Percentiles rank a stretch among this genome's conserved stretches.
These are phyloP conservation scores for Siphlonurus alternatus DNA, from an alignment of 2,888 invertebrate species.

Conservation along the genomic window DNA sequence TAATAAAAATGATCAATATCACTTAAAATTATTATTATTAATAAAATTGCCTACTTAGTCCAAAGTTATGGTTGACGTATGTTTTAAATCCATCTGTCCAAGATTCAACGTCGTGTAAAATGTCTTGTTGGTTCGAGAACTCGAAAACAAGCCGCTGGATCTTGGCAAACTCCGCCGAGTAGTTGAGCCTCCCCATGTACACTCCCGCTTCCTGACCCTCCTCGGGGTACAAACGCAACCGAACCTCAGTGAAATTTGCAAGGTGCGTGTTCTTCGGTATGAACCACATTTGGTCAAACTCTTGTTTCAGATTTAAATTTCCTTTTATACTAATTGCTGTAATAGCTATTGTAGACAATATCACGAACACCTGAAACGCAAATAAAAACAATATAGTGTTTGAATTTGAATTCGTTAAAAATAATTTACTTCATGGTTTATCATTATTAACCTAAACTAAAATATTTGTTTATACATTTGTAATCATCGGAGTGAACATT, in stretches of 20 bases:
- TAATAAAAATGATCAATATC: no score
- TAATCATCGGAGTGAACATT: slow-evolving; percentile 5
- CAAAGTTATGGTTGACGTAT: slow-evolving; percentile 39
- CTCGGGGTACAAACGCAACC: slow-evolving; percentile 43
- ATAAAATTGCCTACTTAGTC: background rate
- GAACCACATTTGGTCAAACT: slow-evolving; percentile 67
- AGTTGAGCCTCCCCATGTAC: slow-evolving; percentile 48
- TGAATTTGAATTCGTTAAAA: no score
- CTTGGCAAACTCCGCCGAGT: slow-evolving; percentile 39
- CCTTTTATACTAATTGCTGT: slow-evolving; percentile 44
- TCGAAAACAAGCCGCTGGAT: slow-evolving; percentile 36
- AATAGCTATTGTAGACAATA: slow-evolving; percentile 39
- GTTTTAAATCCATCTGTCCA: slow-evolving; percentile 49
- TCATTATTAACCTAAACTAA: no score
- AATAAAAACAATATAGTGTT: no score
- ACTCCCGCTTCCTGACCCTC: slow-evolving; percentile 43
- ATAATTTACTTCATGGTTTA: no score
- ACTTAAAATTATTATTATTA: no score
- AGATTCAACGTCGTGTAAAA: slow-evolving; percentile 34
- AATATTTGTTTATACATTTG: background rate
- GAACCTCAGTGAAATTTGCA: slow-evolving; percentile 37
- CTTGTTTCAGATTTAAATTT: slow-evolving; percentile 47
- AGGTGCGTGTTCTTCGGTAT: slow-evolving; percentile 53
- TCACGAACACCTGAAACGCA: slow-evolving; percentile 31
- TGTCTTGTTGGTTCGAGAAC: slow-evolving; percentile 34